Conservation (phyloP, 2,113 vertebrate species). For the Loxodonta africana region DNA sequence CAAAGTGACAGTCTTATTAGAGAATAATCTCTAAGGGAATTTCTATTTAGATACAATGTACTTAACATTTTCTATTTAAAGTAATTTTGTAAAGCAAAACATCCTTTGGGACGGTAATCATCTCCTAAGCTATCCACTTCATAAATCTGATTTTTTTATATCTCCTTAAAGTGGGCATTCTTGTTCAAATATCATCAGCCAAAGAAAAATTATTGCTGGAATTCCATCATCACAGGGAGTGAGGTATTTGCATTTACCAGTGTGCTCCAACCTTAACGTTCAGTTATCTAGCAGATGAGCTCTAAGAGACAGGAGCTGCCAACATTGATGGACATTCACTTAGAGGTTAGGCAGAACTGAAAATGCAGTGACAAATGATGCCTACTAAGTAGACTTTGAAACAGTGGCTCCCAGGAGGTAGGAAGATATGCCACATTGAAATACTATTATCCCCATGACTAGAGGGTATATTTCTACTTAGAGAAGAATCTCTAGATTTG, state of each 20-base stretch:
- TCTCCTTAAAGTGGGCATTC: neutral
- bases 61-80: neutral
- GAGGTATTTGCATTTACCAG: neutral
- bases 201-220: slow-evolving; percentile 21
- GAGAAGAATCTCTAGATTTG: neutral
- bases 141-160: neutral
- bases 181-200: slow-evolving; percentile 21
- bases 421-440: neutral
- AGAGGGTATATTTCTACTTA: slow-evolving; percentile 1
- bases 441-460: neutral
- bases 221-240: slow-evolving; percentile 14
- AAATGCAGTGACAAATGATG: slow-evolving; percentile 5
- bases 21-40: slow-evolving; percentile 26
- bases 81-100: slow-evolving; percentile 35
- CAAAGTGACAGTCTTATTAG: neutral
- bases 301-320: slow-evolving; percentile 8
- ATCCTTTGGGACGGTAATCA: neutral
- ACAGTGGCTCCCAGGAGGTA: neutral
- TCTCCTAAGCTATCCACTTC: slow-evolving; percentile 11
- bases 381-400: neutral
- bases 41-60: slow-evolving; percentile 9
- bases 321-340: slow-evolving; percentile 34
- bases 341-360: slow-evolving; percentile 4
- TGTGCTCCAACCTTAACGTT: neutral
- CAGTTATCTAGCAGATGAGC: slow-evolving; percentile 16